Evolutionary conservation across 2,797 vertebrate species (phyloP).

Genomic region (Numenius phaeopus): DNA sequence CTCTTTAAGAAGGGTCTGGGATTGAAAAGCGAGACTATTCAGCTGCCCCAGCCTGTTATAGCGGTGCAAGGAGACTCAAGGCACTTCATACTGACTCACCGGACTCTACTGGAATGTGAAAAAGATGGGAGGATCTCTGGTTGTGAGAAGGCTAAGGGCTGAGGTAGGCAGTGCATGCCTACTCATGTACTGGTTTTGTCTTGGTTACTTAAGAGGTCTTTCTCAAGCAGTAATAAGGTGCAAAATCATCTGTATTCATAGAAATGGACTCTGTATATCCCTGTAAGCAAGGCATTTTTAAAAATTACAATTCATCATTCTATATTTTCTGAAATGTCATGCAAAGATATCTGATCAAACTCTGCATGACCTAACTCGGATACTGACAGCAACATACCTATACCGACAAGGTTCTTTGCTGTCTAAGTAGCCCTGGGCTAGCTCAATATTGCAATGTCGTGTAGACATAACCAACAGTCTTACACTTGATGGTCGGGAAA

Average conservation of each 20-base stretch:
- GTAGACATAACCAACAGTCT: not conserved
- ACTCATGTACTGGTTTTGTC: not conserved
- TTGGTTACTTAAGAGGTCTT: not conserved
- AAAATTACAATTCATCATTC: not conserved
- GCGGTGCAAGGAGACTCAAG: not conserved
- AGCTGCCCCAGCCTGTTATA: not conserved
- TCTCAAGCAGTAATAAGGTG: not conserved
- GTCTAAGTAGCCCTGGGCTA: not conserved
- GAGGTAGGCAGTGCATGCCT: not conserved
- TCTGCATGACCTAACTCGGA: not conserved
- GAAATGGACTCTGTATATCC: not conserved
- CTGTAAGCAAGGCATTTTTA: not conserved
- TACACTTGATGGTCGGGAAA: not conserved
- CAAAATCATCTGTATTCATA: not conserved
- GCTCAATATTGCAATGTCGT: rapidly evolving
- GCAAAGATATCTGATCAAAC: not conserved
- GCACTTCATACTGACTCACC: not conserved
- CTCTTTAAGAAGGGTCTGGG: not conserved
- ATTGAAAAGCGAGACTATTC: not conserved
- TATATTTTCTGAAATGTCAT: not conserved
- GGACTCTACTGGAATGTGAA: not conserved
- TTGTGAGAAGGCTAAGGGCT: not conserved
- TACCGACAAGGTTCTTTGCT: not conserved
- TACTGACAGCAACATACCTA: not conserved
- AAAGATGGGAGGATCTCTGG: not conserved